These are phyloP conservation scores for Ypsolopha scabrella DNA, from an alignment of 2,888 invertebrate genomes.

Conservation along the genomic window DNA sequence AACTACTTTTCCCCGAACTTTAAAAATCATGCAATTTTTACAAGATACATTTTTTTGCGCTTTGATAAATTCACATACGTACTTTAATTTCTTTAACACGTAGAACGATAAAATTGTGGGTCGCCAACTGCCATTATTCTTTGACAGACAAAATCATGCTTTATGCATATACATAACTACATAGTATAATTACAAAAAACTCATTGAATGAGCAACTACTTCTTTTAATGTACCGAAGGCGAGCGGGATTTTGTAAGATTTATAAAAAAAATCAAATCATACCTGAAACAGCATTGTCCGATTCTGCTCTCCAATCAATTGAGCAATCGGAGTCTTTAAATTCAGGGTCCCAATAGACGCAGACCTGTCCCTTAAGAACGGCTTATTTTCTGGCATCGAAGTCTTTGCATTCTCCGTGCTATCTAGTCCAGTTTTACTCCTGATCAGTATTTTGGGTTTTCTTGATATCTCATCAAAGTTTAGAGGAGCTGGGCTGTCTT, in stretches of 20 bases:
- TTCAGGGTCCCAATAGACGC: slow-evolving; percentile 72
- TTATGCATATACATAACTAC: too few species aligned
- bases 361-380: slow-evolving; percentile 66
- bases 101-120: too few species aligned
- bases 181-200: too few species aligned
- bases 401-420: slow-evolving; percentile 15
- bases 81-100: too few species aligned
- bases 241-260: neutral
- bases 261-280: slow-evolving; percentile 19
- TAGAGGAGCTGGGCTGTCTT: slow-evolving; percentile 13
- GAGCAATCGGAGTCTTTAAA: slow-evolving; percentile 54
- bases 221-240: too few species aligned
- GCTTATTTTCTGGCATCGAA: slow-evolving; percentile 45
- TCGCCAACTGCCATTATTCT: too few species aligned
- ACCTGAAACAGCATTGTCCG: slow-evolving; percentile 94
- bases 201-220: too few species aligned
- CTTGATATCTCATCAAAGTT: slow-evolving; percentile 37
- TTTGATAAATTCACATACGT: too few species aligned
- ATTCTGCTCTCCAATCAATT: slow-evolving; percentile 78
- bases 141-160: too few species aligned
- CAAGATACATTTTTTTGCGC: too few species aligned
- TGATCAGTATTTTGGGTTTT: slow-evolving; percentile 16
- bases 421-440: slow-evolving; percentile 11
- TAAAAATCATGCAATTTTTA: too few species aligned
- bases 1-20: too few species aligned